These are phyloP conservation scores for Mesorhabditis sp. DNA, from an alignment of 2,888 invertebrate species.

Conservation along the genomic window DNA sequence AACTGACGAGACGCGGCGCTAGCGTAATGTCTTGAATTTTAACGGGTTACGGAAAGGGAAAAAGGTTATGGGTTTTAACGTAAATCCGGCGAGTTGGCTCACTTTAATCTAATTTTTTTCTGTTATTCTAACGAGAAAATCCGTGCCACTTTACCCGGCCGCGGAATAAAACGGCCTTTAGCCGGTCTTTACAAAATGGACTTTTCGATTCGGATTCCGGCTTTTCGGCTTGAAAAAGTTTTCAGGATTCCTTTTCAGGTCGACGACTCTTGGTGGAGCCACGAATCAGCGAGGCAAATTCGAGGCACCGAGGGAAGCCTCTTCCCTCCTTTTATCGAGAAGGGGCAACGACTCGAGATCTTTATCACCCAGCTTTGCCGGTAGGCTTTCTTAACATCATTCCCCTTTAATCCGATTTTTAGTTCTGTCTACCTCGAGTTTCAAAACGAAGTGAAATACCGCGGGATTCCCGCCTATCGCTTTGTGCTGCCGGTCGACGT, in stretches of 20 bases:
- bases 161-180: too few relatives aligned
- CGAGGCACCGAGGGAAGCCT: constrained; percentile 82
- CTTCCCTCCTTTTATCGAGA: constrained; percentile 75
- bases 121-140: too few relatives aligned
- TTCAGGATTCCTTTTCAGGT: neutral
- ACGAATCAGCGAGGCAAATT: constrained; percentile 69
- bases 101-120: too few relatives aligned
- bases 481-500: constrained; percentile 43
- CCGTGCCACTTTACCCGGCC: too few relatives aligned
- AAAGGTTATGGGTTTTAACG: too few relatives aligned
- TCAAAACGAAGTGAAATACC: constrained; percentile 43
- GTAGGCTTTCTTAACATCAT: constrained; percentile 16
- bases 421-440: constrained; percentile 49
- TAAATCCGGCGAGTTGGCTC: too few relatives aligned
- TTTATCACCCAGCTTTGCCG: constrained; percentile 76
- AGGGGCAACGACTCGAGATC: constrained; percentile 65
- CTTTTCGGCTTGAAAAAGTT: neutral
- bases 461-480: constrained; percentile 47
- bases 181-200: neutral
- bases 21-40: too few relatives aligned
- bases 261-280: constrained; percentile 23
- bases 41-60: too few relatives aligned
- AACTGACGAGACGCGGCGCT: too few relatives aligned
- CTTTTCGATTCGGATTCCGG: neutral
- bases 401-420: constrained; percentile 15